These are phyloP conservation scores for Chaenodraco wilsoni DNA, from an alignment of 2,797 vertebrate genomes.

Conservation along the genomic window DNA sequence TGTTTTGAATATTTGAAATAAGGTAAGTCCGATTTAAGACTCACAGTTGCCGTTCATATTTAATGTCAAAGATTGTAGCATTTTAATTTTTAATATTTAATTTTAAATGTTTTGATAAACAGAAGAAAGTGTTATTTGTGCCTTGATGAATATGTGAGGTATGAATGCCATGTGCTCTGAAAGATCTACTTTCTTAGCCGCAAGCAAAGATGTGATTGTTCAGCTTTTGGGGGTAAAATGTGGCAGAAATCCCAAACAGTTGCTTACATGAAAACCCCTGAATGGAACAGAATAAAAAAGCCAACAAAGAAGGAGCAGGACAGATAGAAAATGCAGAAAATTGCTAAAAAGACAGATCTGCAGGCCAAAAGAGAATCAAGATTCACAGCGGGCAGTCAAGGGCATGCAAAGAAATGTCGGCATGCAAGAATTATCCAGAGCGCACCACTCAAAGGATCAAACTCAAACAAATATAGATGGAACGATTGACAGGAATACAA, in stretches of 20 bases:
- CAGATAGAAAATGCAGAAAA: conserved; percentile 57
- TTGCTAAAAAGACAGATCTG: conserved; percentile 65
- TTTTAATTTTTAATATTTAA: no score
- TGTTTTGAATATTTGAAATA: conserved; percentile 1
- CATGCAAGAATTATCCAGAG: conserved; percentile 56
- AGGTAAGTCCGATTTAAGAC: background rate
- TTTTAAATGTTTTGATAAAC: no score
- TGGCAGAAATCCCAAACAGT: conserved; percentile 49
- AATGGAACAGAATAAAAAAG: conserved; percentile 58
- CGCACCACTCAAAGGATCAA: conserved; percentile 54
- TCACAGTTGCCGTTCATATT: background rate
- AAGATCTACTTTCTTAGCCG: conserved; percentile 35
- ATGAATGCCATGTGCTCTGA: conserved; percentile 24
- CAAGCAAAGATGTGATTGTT: conserved; percentile 43
- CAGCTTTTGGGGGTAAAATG: conserved; percentile 39
- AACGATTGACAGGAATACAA: conserved; percentile 34
- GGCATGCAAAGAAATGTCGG: conserved; percentile 57
- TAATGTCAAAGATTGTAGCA: background rate
- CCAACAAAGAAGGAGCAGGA: conserved; percentile 42
- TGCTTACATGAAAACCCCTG: conserved; percentile 50
- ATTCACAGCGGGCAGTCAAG: conserved; percentile 75
- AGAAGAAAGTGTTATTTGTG: background rate
- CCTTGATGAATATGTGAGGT: conserved; percentile 11
- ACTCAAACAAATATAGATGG: conserved; percentile 47
- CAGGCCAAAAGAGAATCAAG: conserved; percentile 68